Conservation (phyloP, 2,797 vertebrate genomes). For the Poecilia velifera region DNA sequence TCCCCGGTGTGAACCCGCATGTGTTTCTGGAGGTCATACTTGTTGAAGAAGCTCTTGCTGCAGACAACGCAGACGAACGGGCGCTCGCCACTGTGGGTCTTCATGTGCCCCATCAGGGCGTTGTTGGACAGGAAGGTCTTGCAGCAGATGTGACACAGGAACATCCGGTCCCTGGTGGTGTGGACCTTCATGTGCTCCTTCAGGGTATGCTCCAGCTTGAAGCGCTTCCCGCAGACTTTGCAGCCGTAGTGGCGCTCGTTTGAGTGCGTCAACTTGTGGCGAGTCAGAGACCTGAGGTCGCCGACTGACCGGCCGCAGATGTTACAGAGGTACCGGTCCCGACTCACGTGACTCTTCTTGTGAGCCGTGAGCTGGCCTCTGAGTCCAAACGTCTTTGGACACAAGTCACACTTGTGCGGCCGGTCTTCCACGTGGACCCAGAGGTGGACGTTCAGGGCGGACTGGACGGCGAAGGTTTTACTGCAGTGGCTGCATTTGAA, state of each 20-base stretch:
- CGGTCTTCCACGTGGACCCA: constrained; percentile 42
- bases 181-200: constrained; percentile 53
- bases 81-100: constrained; percentile 32
- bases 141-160: constrained; percentile 61
- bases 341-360: not conserved
- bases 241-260: constrained; percentile 34
- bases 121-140: constrained; percentile 39
- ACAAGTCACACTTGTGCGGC: constrained; percentile 38
- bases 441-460: constrained; percentile 19
- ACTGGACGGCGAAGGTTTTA: constrained; percentile 32
- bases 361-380: constrained; percentile 38
- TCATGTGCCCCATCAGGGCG: constrained; percentile 23
- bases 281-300: constrained; percentile 24
- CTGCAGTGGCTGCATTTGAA: constrained; percentile 37
- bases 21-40: constrained; percentile 29
- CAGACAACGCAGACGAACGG: constrained; percentile 40
- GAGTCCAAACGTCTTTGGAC: constrained; percentile 32
- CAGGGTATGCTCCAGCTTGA: constrained; percentile 23
- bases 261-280: constrained; percentile 45
- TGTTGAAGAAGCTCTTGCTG: constrained; percentile 37
- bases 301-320: constrained; percentile 19
- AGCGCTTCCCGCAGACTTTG: constrained; percentile 47
- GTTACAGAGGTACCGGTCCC: constrained; percentile 32
- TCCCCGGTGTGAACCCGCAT: constrained; percentile 41
- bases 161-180: constrained; percentile 24